Percentiles rank a stretch among this genome's conserved stretches.
phyloP scores from a whole-genome alignment of 2,113 vertebrate species.

The Thalassarche chlororhynchos region DNA sequence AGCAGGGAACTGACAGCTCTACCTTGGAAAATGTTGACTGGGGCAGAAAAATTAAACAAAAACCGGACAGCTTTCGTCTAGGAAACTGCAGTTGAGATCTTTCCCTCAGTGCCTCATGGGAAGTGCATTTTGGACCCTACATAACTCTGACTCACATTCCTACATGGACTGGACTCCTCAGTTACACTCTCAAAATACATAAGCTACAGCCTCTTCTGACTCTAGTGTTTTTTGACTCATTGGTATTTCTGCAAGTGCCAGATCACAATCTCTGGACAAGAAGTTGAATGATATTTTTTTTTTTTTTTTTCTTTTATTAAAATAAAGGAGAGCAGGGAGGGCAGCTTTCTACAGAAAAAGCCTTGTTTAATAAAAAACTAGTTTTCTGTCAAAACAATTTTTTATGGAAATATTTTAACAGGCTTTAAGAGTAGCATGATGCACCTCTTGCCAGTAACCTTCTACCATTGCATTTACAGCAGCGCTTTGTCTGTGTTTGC shows the following conservation, averaged over 20 bases:
- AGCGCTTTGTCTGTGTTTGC: not conserved
- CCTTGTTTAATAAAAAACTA: not conserved
- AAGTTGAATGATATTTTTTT: not conserved
- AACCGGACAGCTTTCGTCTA: not conserved
- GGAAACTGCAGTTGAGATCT: not conserved
- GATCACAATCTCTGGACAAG: not conserved
- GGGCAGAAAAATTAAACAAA: not conserved
- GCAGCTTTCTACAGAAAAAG: not conserved
- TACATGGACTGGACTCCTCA: not conserved
- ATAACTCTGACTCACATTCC: not conserved
- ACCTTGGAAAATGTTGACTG: not conserved
- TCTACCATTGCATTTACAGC: not conserved
- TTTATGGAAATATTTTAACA: not conserved
- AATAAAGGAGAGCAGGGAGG: not conserved
- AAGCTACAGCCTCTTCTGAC: not conserved
- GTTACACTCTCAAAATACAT: not conserved
- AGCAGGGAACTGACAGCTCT: not conserved
- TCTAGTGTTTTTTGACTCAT: not conserved
- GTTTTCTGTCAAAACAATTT: not conserved
- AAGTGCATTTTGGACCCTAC: not conserved
- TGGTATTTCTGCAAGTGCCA: not conserved
- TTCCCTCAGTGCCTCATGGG: not conserved
- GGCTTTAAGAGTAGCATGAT: not conserved
- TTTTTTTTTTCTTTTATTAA: not conserved
- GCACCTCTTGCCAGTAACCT: not conserved